Conservation (phyloP, 64 coral and sea anemone genomes). For the Cladopsammia gracilis region DNA sequence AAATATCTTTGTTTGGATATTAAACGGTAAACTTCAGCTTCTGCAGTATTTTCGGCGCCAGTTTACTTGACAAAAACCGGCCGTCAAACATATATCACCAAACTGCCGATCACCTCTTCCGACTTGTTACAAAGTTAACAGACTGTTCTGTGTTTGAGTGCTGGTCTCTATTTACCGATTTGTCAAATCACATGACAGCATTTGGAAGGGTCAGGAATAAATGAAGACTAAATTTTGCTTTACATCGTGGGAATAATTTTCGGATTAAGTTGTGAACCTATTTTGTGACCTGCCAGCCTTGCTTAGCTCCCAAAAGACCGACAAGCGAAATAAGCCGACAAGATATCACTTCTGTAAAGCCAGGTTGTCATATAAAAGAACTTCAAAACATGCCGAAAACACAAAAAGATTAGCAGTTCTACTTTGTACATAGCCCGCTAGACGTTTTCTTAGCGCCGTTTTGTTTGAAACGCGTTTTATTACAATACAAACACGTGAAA, state of each 20-base stretch:
- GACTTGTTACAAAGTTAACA: conserved; percentile 65
- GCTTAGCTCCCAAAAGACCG: conserved; percentile 36
- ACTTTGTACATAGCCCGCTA: conserved; percentile 39
- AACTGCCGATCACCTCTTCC: conserved; percentile 76
- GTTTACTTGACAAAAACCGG: conserved; percentile 59
- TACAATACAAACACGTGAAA: conserved; percentile 16
- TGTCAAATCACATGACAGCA: conserved; percentile 83
- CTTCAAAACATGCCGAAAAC: conserved; percentile 54
- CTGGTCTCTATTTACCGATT: conserved; percentile 70
- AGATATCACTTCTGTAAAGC: conserved; percentile 27
- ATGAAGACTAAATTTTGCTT: conserved; percentile 85
- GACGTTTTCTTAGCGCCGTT: neutral
- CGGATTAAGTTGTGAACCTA: conserved; percentile 29
- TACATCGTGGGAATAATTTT: conserved; percentile 76
- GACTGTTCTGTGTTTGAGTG: conserved; percentile 53
- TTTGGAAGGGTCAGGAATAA: conserved; percentile 59
- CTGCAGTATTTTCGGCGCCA: conserved; percentile 51
- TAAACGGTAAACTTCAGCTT: conserved; percentile 11
- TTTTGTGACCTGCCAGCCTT: conserved; percentile 22
- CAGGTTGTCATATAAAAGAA: conserved; percentile 45
- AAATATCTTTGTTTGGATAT: conserved; percentile 29
- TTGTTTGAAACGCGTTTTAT: conserved; percentile 17
- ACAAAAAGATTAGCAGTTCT: conserved; percentile 58
- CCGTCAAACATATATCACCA: conserved; percentile 85
- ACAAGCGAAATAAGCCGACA: conserved; percentile 45